These are phyloP conservation scores for Microcebus murinus DNA, from an alignment of 2,113 vertebrate species.

Conservation along the genomic window DNA sequence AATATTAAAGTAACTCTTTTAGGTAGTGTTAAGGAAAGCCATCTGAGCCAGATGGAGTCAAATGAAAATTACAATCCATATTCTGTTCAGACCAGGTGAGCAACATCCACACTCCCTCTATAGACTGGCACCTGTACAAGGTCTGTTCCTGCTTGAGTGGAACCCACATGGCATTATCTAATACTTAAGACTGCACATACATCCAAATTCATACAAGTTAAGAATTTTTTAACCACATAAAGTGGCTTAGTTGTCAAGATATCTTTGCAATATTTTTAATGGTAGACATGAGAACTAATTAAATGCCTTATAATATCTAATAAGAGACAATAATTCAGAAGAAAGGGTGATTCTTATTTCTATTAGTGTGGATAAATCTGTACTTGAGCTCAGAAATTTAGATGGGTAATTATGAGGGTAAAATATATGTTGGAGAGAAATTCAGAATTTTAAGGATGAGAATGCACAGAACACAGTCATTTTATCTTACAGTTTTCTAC, in stretches of 20 bases:
- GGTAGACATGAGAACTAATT: conserved; percentile 60
- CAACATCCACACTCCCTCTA: neutral
- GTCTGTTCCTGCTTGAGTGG: neutral
- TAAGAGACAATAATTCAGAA: conserved; percentile 61
- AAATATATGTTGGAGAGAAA: conserved; percentile 30
- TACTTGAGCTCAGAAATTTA: conserved; percentile 34
- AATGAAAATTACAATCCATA: neutral
- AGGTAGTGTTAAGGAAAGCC: no score
- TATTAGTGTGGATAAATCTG: neutral
- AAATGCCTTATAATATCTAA: conserved; percentile 66
- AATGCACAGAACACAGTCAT: neutral
- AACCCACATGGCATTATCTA: neutral
- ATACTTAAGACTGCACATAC: neutral
- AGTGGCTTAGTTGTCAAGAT: conserved; percentile 12
- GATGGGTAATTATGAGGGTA: conserved; percentile 36
- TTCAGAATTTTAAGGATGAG: conserved; percentile 36
- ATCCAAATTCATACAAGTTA: conserved; percentile 13
- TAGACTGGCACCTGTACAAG: neutral
- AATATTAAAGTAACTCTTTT: no score
- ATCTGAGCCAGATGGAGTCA: neutral
- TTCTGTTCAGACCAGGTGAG: neutral
- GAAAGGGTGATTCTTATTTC: conserved; percentile 53
- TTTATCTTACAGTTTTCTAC: conserved; percentile 8
- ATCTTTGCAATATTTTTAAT: conserved; percentile 62
- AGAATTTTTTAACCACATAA: neutral